Evolutionary conservation across 2,888 invertebrate species (phyloP).

Genomic region (Eledone cirrhosa): DNA sequence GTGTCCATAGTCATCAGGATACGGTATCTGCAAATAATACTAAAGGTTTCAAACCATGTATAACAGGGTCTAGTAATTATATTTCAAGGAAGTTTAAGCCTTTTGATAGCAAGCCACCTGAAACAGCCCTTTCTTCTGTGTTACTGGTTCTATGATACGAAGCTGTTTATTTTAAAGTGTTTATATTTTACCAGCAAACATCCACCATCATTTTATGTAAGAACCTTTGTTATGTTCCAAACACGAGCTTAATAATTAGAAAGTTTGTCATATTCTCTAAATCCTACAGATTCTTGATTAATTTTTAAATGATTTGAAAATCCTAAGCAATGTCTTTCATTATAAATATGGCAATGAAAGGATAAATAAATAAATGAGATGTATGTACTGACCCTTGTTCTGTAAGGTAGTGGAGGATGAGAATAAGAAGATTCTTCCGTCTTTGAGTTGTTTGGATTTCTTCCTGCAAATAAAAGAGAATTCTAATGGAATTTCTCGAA

Average conservation of each 20-base stretch:
- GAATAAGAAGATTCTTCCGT: conserved; percentile 66
- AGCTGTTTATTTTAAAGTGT: no score
- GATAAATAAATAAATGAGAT: background rate
- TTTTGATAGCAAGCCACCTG: background rate
- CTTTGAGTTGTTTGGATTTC: conserved; percentile 63
- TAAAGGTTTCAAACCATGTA: background rate
- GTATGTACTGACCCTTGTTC: conserved; percentile 65
- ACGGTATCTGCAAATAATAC: no score
- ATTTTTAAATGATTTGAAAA: no score
- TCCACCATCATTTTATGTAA: no score
- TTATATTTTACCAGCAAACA: no score
- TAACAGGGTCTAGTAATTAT: background rate
- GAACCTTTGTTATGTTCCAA: no score
- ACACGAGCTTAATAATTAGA: no score
- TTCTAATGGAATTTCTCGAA: no score
- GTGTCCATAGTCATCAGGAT: no score
- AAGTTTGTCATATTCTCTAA: no score
- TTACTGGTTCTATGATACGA: background rate
- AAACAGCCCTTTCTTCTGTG: background rate
- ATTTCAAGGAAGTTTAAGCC: background rate
- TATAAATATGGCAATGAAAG: background rate
- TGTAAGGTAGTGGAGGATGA: conserved; percentile 66
- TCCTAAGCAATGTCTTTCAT: no score
- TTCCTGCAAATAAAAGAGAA: conserved; percentile 56
- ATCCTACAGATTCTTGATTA: no score